Percentiles rank a stretch among this genome's conserved stretches.
phyloP scores from a whole-genome alignment of 1,140 invertebrate species.

The Pseudomyrmex concolor region DNA sequence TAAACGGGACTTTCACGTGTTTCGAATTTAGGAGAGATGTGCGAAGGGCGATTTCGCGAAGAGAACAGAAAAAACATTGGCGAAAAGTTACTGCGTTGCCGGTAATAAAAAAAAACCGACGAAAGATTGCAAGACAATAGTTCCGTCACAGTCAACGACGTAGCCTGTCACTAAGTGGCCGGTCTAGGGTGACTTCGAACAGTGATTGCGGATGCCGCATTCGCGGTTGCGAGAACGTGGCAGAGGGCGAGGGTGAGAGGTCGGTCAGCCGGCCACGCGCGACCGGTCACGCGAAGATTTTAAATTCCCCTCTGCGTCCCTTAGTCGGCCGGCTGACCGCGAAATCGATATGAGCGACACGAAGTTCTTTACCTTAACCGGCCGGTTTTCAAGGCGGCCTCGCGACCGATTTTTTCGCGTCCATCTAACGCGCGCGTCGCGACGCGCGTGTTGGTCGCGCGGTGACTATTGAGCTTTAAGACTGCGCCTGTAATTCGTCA shows the following conservation, averaged over 20 bases:
- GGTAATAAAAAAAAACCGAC: conserved; percentile 4
- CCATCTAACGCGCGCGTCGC: background rate
- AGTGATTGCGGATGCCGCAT: conserved; percentile 80
- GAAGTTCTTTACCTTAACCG: conserved; percentile 76
- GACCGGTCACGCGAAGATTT: conserved; percentile 83
- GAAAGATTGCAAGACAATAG: background rate
- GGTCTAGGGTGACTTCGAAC: conserved; percentile 70
- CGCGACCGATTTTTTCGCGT: conserved; percentile 14
- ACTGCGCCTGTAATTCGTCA: conserved; percentile 49
- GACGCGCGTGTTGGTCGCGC: conserved; percentile 22
- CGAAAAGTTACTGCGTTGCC: background rate
- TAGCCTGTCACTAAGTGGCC: conserved; percentile 71
- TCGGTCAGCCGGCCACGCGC: conserved; percentile 59
- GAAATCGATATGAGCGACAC: conserved; percentile 78
- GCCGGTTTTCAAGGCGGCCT: conserved; percentile 63
- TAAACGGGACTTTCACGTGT: background rate
- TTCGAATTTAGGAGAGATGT: conserved; percentile 1
- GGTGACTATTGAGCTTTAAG: conserved; percentile 42
- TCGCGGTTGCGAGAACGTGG: conserved; percentile 69
- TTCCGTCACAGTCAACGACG: conserved; percentile 40
- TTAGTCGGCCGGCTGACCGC: conserved; percentile 64
- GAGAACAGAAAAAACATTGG: conserved; percentile 16
- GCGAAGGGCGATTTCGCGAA: conserved; percentile 3
- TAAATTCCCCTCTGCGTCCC: conserved; percentile 47
- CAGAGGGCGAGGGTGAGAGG: conserved; percentile 71